Evolutionary conservation across 2,888 invertebrate species (phyloP).

Genomic region (Drosophila quasianomalipes): DNA sequence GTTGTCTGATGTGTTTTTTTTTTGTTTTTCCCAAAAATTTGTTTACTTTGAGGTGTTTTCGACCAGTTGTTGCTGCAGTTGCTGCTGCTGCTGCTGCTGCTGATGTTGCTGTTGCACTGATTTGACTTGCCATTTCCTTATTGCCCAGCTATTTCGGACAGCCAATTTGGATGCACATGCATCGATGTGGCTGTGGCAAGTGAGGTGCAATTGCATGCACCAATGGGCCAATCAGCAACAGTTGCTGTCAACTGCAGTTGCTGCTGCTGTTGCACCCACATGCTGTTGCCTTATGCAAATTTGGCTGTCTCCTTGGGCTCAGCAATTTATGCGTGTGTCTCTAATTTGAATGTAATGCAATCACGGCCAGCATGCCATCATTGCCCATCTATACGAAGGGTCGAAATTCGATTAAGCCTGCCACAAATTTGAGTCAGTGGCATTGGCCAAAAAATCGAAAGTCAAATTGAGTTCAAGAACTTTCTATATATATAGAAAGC

Average conservation of each 20-base stretch:
- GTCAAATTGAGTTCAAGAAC: neutral
- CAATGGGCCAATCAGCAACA: conserved; percentile 54
- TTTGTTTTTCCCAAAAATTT: conserved; percentile 44
- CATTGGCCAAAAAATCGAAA: neutral
- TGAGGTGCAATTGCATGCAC: conserved; percentile 40
- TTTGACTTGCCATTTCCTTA: conserved; percentile 18
- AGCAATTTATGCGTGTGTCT: conserved; percentile 21
- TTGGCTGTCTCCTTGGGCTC: conserved; percentile 3
- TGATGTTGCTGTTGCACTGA: conserved; percentile 22
- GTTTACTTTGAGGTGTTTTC: conserved; percentile 57
- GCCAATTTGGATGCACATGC: conserved; percentile 40
- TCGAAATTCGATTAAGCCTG: neutral
- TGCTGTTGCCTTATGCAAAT: conserved; percentile 11
- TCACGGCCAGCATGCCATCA: conserved; percentile 3
- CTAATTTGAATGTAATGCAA: conserved; percentile 23
- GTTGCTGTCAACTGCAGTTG: conserved; percentile 47
- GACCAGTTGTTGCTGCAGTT: conserved; percentile 10
- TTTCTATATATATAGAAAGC: neutral
- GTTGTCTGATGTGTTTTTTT: neutral
- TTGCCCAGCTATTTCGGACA: conserved; percentile 6
- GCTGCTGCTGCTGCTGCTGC: conserved; percentile 10
- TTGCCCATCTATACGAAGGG: neutral
- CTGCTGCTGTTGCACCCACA: conserved; percentile 23
- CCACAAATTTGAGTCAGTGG: neutral
- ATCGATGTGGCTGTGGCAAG: conserved; percentile 2